phyloP scores from a whole-genome alignment of 2,888 invertebrate species.

The Hypolimnas misippus region DNA sequence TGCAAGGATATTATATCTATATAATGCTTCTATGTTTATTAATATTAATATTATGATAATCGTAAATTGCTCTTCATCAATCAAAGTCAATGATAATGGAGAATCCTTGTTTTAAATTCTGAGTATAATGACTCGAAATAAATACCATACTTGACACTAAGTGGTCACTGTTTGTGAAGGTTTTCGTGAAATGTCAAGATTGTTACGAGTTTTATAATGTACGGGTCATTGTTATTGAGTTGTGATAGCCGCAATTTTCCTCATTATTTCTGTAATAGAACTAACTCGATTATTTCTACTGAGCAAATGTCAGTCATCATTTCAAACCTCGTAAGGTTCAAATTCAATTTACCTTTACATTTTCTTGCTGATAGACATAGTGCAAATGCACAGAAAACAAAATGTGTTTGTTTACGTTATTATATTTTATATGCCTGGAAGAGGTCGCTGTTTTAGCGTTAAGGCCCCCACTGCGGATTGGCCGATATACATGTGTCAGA shows the following conservation, averaged over 20 bases:
- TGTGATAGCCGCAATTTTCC: neutral
- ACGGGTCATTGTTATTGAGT: neutral
- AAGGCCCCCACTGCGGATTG: no score
- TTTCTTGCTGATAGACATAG: no score
- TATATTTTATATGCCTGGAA: no score
- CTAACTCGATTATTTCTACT: neutral
- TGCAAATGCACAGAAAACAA: no score
- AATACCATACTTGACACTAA: neutral
- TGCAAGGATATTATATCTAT: slow-evolving; percentile 27
- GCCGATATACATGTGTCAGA: no score
- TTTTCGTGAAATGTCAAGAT: slow-evolving; percentile 2
- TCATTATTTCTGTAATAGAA: neutral
- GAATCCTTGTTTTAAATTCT: neutral
- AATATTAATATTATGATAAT: slow-evolving; percentile 11
- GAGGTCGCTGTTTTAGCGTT: no score
- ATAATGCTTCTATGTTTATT: slow-evolving; percentile 4
- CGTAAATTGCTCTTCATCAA: neutral
- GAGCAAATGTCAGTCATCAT: no score
- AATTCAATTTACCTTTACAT: no score
- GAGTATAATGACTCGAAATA: neutral
- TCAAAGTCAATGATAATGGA: neutral
- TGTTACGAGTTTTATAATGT: neutral
- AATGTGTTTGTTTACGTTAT: no score
- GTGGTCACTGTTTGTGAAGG: neutral
- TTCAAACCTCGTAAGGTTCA: no score